Percentiles rank a stretch among this genome's conserved stretches.
Conservation (phyloP, 1,140 invertebrate genomes). For the Vanessa atalanta region DNA sequence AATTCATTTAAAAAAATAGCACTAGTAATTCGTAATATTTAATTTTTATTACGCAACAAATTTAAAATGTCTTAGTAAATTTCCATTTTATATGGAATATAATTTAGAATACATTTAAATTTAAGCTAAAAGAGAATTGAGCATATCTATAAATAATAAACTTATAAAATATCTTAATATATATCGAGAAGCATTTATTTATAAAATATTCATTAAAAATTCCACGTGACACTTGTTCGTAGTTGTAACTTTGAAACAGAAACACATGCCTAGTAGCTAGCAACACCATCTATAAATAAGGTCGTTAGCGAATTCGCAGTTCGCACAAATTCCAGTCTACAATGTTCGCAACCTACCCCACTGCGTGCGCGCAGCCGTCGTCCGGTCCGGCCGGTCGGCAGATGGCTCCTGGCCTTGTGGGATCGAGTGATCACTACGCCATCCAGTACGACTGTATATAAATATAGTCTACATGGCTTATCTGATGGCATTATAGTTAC, state of each 20-base stretch:
- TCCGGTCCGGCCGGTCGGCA: constrained; percentile 54
- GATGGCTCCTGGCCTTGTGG: constrained; percentile 37
- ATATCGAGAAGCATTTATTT: too few relatives aligned
- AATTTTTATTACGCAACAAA: too few relatives aligned
- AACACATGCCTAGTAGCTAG: not conserved
- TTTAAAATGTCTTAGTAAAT: too few relatives aligned
- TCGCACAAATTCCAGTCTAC: constrained; percentile 31
- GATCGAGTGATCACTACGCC: not conserved
- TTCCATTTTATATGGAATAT: too few relatives aligned
- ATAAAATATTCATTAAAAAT: not conserved
- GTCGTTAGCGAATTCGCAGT: constrained; percentile 7
- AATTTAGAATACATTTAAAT: too few relatives aligned
- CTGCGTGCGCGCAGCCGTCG: constrained; percentile 43
- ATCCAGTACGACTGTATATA: too few relatives aligned
- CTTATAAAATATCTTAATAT: too few relatives aligned
- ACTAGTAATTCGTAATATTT: too few relatives aligned
- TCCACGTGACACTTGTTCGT: not conserved
- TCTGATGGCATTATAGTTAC: constrained; percentile 1
- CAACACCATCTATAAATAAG: constrained; percentile 20
- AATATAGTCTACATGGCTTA: not conserved
- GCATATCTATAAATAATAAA: too few relatives aligned
- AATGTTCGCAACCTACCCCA: constrained; percentile 38
- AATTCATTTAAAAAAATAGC: too few relatives aligned
- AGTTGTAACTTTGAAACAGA: not conserved
- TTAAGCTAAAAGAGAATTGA: too few relatives aligned